These are phyloP conservation scores for Oasisia sp. DNA, from an alignment of 2,888 invertebrate genomes.

Conservation along the genomic window DNA sequence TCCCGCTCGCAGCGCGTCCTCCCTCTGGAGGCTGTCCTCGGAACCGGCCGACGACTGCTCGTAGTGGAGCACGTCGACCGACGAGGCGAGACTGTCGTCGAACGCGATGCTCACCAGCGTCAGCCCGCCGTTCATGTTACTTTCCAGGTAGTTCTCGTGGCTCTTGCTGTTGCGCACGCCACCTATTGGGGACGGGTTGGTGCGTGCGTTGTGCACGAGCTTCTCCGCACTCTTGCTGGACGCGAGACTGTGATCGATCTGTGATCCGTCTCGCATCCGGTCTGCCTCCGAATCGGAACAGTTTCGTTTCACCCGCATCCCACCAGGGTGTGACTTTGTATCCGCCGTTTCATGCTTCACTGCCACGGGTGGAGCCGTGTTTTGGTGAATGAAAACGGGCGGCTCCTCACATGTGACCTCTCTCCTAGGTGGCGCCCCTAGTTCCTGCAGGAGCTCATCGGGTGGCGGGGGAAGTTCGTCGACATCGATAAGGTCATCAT, in stretches of 20 bases:
- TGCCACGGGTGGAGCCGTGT: background rate
- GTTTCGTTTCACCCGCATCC: background rate
- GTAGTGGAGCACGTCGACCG: constrained; percentile 83
- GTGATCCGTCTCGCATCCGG: background rate
- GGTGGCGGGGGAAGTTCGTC: constrained; percentile 44
- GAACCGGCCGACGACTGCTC: constrained; percentile 35
- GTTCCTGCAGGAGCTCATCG: constrained; percentile 37
- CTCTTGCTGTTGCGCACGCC: constrained; percentile 89
- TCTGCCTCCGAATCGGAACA: background rate
- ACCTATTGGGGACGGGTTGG: constrained; percentile 58
- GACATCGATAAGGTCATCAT: constrained; percentile 31
- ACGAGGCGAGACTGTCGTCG: constrained; percentile 92
- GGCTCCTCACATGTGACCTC: background rate
- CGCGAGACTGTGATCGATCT: constrained; percentile 28
- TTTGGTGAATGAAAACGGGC: background rate
- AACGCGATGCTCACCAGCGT: constrained; percentile 90
- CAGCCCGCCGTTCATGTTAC: constrained; percentile 72
- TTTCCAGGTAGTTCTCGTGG: constrained; percentile 86
- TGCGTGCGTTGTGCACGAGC: constrained; percentile 35
- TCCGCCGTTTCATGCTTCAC: background rate
- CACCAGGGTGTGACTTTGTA: background rate
- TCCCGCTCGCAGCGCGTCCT: background rate
- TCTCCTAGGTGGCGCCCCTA: background rate
- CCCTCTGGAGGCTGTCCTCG: constrained; percentile 33
- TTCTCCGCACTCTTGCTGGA: constrained; percentile 30